A percentile compares a stretch with the other conserved stretches of the same genome.
Conservation (phyloP, 2,888 invertebrate species). For the Anthophora plumipes region DNA sequence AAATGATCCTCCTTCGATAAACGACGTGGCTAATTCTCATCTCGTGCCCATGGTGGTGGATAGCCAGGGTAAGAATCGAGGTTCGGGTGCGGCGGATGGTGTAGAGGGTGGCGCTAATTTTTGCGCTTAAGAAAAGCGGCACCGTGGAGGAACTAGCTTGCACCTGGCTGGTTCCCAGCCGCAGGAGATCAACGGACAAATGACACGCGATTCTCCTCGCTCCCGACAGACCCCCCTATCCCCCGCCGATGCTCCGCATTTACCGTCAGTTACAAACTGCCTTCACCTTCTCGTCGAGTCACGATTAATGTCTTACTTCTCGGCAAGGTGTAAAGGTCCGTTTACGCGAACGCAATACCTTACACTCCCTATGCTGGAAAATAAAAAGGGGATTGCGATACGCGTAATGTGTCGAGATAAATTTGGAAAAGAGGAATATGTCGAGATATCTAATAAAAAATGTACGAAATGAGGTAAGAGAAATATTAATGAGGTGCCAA, state of each 20-base stretch:
- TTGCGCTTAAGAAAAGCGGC: constrained; percentile 79
- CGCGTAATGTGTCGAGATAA: too few relatives aligned
- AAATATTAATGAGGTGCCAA: too few relatives aligned
- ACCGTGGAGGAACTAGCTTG: constrained; percentile 65
- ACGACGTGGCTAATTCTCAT: constrained; percentile 78
- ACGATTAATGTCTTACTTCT: constrained; percentile 83
- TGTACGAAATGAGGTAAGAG: too few relatives aligned
- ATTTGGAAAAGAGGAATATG: not conserved
- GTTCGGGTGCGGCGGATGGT: constrained; percentile 42
- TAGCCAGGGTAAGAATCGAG: constrained; percentile 41
- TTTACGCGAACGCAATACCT: not conserved
- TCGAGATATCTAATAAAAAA: too few relatives aligned
- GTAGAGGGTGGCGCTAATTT: constrained; percentile 79
- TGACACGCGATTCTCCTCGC: constrained; percentile 83
- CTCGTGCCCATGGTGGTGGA: constrained; percentile 56
- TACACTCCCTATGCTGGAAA: not conserved
- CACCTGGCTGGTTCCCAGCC: constrained; percentile 81
- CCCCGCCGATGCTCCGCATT: constrained; percentile 66
- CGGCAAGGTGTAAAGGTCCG: constrained; percentile 49
- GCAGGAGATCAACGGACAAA: constrained; percentile 83
- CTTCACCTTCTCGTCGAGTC: constrained; percentile 70
- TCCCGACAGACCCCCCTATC: constrained; percentile 60
- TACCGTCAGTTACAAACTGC: constrained; percentile 81
- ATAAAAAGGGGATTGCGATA: not conserved
- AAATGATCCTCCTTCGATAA: constrained; percentile 68